Percentiles rank a stretch among this genome's conserved stretches.
Evolutionary conservation across 2,113 vertebrate genomes (phyloP).

Genomic region (Semicossyphus pulcher): DNA sequence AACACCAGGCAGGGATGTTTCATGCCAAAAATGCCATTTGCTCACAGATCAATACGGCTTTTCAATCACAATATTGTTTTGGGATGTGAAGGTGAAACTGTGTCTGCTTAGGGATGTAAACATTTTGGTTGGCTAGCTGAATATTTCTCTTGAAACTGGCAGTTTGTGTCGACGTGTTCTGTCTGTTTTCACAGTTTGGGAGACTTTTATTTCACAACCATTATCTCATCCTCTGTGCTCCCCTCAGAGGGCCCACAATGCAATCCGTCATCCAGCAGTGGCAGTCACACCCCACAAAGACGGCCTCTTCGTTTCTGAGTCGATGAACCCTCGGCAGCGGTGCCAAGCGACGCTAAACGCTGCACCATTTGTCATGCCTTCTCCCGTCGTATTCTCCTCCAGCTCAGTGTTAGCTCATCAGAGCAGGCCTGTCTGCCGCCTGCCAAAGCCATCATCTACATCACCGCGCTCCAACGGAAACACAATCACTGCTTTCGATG

Average conservation of each 20-base stretch:
- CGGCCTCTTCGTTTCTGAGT: constrained; percentile 60
- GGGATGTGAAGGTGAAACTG: neutral
- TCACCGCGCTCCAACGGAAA: constrained; percentile 52
- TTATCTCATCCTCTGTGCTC: constrained; percentile 51
- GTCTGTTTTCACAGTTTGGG: constrained; percentile 37
- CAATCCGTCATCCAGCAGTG: constrained; percentile 61
- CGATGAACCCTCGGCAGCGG: constrained; percentile 46
- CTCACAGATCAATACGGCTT: constrained; percentile 25
- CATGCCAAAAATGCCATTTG: constrained; percentile 34
- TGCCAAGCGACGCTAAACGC: constrained; percentile 61
- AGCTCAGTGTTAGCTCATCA: constrained; percentile 55
- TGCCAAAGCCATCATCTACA: constrained; percentile 69
- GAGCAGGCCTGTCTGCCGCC: constrained; percentile 49
- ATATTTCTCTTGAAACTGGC: constrained; percentile 49
- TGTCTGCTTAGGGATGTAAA: neutral
- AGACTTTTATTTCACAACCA: constrained; percentile 57
- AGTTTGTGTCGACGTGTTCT: constrained; percentile 32
- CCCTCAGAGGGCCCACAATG: constrained; percentile 33
- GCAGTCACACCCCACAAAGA: constrained; percentile 65
- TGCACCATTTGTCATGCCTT: constrained; percentile 56
- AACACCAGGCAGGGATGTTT: constrained; percentile 4
- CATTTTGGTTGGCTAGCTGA: constrained; percentile 16
- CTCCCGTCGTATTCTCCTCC: constrained; percentile 36
- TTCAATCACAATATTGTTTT: constrained; percentile 14
- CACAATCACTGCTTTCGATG: constrained; percentile 59